A percentile compares a stretch with the other conserved stretches of the same genome.
phyloP scores from a whole-genome alignment of 2,888 invertebrate species.

The Incurvaria masculella region DNA sequence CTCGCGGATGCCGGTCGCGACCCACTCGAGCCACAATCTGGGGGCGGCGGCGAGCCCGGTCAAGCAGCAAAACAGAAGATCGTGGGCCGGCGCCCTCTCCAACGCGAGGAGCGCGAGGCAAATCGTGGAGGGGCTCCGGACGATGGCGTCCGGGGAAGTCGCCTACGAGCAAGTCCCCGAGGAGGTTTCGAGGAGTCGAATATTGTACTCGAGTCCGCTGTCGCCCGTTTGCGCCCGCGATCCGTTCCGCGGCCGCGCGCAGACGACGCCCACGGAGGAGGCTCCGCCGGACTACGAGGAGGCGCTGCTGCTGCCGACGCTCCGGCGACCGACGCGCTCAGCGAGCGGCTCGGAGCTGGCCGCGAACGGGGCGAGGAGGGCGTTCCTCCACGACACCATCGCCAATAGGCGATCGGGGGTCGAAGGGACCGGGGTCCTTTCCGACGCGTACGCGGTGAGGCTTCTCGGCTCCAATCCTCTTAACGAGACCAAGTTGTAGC shows the following conservation, averaged over 20 bases:
- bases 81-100: slow-evolving; percentile 45
- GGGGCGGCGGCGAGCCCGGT: slow-evolving; percentile 28
- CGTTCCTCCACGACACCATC: slow-evolving; percentile 47
- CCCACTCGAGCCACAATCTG: slow-evolving; percentile 42
- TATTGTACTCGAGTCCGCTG: slow-evolving; percentile 40
- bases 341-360: slow-evolving; percentile 56
- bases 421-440: slow-evolving; percentile 45
- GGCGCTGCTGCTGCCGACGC: slow-evolving; percentile 58
- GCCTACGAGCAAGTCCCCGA: slow-evolving; percentile 41
- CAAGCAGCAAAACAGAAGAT: slow-evolving; percentile 40
- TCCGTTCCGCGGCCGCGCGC: slow-evolving; percentile 57
- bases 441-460: slow-evolving; percentile 43
- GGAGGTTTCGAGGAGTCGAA: slow-evolving; percentile 27
- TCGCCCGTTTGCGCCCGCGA: slow-evolving; percentile 56
- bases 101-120: slow-evolving; percentile 42
- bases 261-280: slow-evolving; percentile 54
- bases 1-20: slow-evolving; percentile 33
- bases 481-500: slow-evolving; percentile 49
- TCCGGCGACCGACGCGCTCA: slow-evolving; percentile 55
- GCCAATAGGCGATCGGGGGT: slow-evolving; percentile 48
- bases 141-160: slow-evolving; percentile 24
- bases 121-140: slow-evolving; percentile 40
- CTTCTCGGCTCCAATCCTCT: slow-evolving; percentile 38
- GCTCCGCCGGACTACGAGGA: slow-evolving; percentile 63
- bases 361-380: slow-evolving; percentile 36